These are phyloP conservation scores for Drosophila prolongata DNA, from an alignment of 2,888 invertebrate genomes.

Conservation along the genomic window DNA sequence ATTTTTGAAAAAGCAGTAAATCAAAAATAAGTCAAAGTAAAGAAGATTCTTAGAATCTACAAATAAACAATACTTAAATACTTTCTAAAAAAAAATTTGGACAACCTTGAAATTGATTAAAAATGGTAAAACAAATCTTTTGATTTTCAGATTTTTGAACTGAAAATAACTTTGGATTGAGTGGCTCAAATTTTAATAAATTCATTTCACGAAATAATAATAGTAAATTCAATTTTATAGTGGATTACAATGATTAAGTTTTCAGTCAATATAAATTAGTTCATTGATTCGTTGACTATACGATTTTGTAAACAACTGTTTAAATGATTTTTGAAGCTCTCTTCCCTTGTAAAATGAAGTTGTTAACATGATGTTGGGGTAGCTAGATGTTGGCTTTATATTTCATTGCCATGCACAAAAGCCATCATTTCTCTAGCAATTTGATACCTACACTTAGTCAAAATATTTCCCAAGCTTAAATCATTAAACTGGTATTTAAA, in stretches of 20 bases:
- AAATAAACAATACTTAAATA: neutral
- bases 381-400: neutral
- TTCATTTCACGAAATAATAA: too few relatives aligned
- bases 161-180: too few relatives aligned
- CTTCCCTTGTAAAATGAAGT: neutral
- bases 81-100: too few relatives aligned
- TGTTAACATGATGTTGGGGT: neutral
- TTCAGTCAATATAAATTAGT: too few relatives aligned
- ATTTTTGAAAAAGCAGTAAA: constrained; percentile 2
- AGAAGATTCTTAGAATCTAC: neutral
- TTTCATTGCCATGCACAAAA: neutral
- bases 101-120: too few relatives aligned
- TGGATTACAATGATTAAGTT: too few relatives aligned
- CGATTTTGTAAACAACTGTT: neutral
- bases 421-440: neutral
- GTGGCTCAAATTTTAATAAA: too few relatives aligned
- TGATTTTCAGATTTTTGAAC: too few relatives aligned
- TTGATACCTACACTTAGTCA: neutral
- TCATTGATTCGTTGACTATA: too few relatives aligned
- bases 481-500: constrained; percentile 11
- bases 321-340: neutral
- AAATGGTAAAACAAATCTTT: too few relatives aligned
- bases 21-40: constrained; percentile 4
- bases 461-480: neutral
- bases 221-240: too few relatives aligned